phyloP scores from a whole-genome alignment of 1,140 invertebrate genomes.

The Drosophila parvula region DNA sequence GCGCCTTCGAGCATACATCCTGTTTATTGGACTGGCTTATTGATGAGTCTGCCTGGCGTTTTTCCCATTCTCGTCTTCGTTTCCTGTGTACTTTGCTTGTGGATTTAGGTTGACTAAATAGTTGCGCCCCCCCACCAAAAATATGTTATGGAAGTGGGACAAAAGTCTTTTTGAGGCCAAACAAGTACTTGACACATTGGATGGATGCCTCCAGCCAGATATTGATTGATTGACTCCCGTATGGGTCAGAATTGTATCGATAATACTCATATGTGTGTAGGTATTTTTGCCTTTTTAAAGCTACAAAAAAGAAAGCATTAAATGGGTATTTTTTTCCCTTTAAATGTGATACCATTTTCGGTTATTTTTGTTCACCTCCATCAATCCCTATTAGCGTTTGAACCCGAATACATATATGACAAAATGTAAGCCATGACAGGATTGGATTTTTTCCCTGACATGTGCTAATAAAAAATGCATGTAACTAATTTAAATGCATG shows the following conservation, averaged over 20 bases:
- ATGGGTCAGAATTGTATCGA: background rate
- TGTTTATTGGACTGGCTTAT: constrained; percentile 79
- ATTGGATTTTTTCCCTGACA: constrained; percentile 6
- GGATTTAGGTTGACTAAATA: constrained; percentile 76
- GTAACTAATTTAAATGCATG: constrained; percentile 77
- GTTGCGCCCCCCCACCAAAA: constrained; percentile 31
- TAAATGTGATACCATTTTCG: background rate
- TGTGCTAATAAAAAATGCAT: constrained; percentile 66
- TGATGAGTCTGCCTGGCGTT: constrained; percentile 59
- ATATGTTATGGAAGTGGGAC: constrained; percentile 49
- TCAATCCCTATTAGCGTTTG: constrained; percentile 31
- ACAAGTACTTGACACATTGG: constrained; percentile 58
- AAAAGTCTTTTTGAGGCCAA: constrained; percentile 32
- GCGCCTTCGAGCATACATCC: constrained; percentile 68
- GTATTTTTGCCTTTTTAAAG: background rate
- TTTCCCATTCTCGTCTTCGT: constrained; percentile 15
- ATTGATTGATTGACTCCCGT: constrained; percentile 69
- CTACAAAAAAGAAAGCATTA: background rate
- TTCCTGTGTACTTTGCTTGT: constrained; percentile 48
- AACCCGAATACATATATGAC: constrained; percentile 1
- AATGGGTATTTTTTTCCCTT: background rate
- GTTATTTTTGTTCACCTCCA: constrained; percentile 10
- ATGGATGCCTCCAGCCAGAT: constrained; percentile 34
- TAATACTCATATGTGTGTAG: background rate
- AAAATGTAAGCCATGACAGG: constrained; percentile 7